A percentile compares a stretch with the other conserved stretches of the same genome.
phyloP scores from a whole-genome alignment of 1,140 invertebrate species.

The Chironomus tepperi region DNA sequence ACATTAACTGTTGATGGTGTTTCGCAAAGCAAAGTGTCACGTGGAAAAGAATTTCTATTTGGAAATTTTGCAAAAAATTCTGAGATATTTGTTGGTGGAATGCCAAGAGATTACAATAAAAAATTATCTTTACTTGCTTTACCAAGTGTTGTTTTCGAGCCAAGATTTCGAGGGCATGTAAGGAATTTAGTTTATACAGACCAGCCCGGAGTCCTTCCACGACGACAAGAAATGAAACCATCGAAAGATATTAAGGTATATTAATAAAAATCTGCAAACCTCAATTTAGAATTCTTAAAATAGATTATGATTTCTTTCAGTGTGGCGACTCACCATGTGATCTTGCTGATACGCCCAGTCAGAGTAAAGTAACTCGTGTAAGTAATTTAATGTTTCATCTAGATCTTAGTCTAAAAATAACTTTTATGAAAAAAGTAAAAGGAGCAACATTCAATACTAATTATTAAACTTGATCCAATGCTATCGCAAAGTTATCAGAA shows the following conservation, averaged over 20 bases:
- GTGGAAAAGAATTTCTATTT: conserved; percentile 78
- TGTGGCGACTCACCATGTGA: conserved; percentile 39
- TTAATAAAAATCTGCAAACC: conserved; percentile 23
- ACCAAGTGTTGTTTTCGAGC: conserved; percentile 85
- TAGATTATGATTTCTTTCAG: conserved; percentile 26
- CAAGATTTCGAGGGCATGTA: conserved; percentile 73
- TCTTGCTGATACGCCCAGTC: conserved; percentile 32
- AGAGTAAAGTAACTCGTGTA: conserved; percentile 37
- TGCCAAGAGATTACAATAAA: conserved; percentile 80
- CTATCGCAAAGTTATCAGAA: no score
- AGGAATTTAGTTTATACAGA: conserved; percentile 80
- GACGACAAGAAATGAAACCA: conserved; percentile 66
- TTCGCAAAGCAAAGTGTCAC: conserved; percentile 60
- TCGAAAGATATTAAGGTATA: conserved; percentile 67
- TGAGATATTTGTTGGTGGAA: conserved; percentile 84
- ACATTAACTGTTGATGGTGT: conserved; percentile 71
- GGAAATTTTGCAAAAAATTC: conserved; percentile 76
- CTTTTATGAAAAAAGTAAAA: no score
- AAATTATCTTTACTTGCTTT: conserved; percentile 72
- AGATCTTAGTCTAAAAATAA: no score
- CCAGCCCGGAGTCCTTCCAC: conserved; percentile 55
- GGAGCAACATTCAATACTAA: no score
- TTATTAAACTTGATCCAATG: no score
- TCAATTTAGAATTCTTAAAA: neutral
- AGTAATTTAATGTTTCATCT: no score